Percentiles rank a stretch among this genome's conserved stretches.
Conservation (phyloP, 2,113 vertebrate species). For the Cathartes aura region DNA sequence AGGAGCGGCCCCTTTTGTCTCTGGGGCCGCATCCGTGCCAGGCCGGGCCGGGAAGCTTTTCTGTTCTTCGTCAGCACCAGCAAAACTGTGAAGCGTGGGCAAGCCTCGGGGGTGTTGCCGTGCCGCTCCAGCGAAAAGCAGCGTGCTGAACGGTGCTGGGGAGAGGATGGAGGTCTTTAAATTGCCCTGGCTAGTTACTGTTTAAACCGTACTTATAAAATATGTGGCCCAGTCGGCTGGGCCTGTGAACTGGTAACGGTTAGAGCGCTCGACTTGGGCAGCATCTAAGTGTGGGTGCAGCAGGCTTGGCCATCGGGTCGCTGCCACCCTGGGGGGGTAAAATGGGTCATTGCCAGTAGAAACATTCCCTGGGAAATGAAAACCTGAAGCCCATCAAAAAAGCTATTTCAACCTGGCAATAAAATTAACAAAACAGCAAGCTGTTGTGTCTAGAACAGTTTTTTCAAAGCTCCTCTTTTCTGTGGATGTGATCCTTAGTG, state of each 20-base stretch:
- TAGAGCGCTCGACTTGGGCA: accelerated
- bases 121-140: background rate
- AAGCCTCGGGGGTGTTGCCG: background rate
- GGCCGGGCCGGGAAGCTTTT: background rate
- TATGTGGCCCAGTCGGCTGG: background rate
- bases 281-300: accelerated
- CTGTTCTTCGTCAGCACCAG: background rate
- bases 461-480: background rate
- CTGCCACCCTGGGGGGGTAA: accelerated
- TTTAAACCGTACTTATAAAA: accelerated
- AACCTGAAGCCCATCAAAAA: background rate
- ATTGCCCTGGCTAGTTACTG: background rate
- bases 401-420: accelerated
- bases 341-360: accelerated
- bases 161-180: accelerated
- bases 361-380: background rate
- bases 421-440: background rate
- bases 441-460: background rate
- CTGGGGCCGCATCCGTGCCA: background rate
- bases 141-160: background rate
- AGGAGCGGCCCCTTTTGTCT: background rate
- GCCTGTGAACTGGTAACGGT: accelerated
- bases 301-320: background rate
- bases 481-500: background rate
- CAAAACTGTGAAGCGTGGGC: accelerated